These are phyloP conservation scores for Caenorhabditis macrosperma DNA, from an alignment of 2,888 invertebrate species.

Conservation along the genomic window DNA sequence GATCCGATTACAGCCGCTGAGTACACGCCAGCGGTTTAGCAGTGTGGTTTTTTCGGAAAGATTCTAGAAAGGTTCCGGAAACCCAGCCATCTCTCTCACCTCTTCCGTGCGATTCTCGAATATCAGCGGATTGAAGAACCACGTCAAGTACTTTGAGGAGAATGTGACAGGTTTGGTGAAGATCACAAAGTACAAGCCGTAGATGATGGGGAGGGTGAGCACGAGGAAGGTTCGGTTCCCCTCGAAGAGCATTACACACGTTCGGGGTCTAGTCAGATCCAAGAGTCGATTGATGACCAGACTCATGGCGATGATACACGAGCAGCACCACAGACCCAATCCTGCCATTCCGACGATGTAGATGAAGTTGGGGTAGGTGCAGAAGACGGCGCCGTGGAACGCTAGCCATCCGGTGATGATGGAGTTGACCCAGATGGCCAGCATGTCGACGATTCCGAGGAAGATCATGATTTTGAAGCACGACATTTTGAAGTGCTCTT, in stretches of 20 bases:
- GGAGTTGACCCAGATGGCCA: constrained; percentile 40
- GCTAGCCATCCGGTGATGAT: constrained; percentile 33
- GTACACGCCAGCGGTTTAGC: too few relatives aligned
- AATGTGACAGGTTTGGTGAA: constrained; percentile 59
- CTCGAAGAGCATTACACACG: constrained; percentile 19
- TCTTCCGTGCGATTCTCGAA: constrained; percentile 19
- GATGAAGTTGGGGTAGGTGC: constrained; percentile 45
- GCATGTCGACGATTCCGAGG: constrained; percentile 43
- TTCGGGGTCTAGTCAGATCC: constrained; percentile 40
- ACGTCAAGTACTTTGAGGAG: constrained; percentile 47
- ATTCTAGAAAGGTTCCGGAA: not conserved
- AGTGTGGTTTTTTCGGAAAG: too few relatives aligned
- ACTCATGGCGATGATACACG: constrained; percentile 57
- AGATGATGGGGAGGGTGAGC: constrained; percentile 43
- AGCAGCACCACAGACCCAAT: constrained; percentile 56
- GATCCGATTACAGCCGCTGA: too few relatives aligned
- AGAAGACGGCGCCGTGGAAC: constrained; percentile 41
- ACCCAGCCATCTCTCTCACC: not conserved
- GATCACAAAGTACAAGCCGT: constrained; percentile 50
- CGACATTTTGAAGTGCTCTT: constrained; percentile 38
- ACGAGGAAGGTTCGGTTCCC: constrained; percentile 37
- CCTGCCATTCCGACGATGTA: constrained; percentile 41
- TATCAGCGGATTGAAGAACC: constrained; percentile 61
- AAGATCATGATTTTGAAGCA: constrained; percentile 54
- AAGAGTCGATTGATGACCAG: constrained; percentile 59